Base-by-base conservation (phyloP, 2,797 vertebrate species). In the Sternotherus odoratus region DNA sequence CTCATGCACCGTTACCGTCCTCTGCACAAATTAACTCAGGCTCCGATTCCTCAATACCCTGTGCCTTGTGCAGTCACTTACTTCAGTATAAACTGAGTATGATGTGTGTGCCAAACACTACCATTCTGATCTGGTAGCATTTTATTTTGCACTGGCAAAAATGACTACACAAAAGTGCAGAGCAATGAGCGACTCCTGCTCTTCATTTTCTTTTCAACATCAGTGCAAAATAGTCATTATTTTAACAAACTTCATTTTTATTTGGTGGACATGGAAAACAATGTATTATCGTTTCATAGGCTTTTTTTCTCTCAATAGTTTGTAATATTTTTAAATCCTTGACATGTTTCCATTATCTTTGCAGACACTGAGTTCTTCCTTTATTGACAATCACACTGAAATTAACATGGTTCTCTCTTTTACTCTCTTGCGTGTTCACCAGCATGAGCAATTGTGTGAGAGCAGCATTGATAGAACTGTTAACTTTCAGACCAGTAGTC, bases 261-360 rank as follows among this genome's bases (percentile, higher is more conserved):
- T 4, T 81, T 54, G 17, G 13, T n/a, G 46, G 17, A 77, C n/a
- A 84, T 11, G 43, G 8, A 79, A 26, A 88, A 5, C 78, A 69
- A 56, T 36, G 30, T 50, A 15, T 13, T 85, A 23, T 2, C 30
- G 5, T 60, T 79, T 66, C 26, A 66, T 88, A 46, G 23, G 57
- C 36, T 21, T 69, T 80, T 79, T 78, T 24, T 1, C 90, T 91
- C 49, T 90, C 91, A 33, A 13, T 78, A 10, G 26, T 87, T 88
- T 10, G 16, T 15, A 77, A 85, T 23, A 43, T 90, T 92, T 92
- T 75, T 17, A 92, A 81, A 46, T 63, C 82, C 48, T 86, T 92
- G 50, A 21, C 15, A 24, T 86, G 33, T 77, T 88, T 63, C n/a
- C 8, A 12, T 82, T 85, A 33, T 79, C 1, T 66, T 91, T 54